Evolutionary conservation across 2,797 vertebrate genomes (phyloP).

Genomic region (Artibeus lituratus): DNA sequence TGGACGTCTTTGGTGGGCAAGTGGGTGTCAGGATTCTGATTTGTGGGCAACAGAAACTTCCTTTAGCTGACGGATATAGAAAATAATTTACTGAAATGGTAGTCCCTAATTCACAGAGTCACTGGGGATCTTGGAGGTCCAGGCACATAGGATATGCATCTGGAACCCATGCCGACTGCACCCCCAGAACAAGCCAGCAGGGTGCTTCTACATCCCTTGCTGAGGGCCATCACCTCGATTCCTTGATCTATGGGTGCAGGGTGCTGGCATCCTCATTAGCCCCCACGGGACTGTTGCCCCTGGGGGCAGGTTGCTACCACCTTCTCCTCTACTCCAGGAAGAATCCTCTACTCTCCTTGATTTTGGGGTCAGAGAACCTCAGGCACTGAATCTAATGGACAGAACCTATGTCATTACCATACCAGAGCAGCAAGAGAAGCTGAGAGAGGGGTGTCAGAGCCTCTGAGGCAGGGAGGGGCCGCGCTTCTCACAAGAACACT

Average conservation of each 20-base stretch:
- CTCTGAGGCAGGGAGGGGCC: neutral
- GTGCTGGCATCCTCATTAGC: neutral
- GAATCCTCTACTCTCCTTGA: neutral
- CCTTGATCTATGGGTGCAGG: neutral
- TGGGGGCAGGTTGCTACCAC: neutral
- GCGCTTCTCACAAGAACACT: neutral
- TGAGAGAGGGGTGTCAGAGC: accelerated
- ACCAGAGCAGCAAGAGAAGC: neutral
- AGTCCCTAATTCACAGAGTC: neutral
- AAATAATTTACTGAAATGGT: neutral
- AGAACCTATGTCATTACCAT: neutral
- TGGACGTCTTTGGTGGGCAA: neutral
- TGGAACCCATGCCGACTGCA: neutral
- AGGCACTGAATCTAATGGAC: neutral
- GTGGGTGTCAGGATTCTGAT: neutral
- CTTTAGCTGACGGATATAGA: neutral
- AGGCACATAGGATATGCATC: neutral
- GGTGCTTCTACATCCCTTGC: neutral
- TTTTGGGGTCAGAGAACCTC: neutral
- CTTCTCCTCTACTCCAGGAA: neutral
- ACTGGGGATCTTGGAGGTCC: neutral
- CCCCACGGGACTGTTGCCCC: too few relatives aligned
- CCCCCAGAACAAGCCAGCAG: neutral
- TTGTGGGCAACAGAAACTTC: neutral
- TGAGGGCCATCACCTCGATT: too few relatives aligned